These are phyloP conservation scores for Atopsyche davidsoni DNA, from an alignment of 1,140 invertebrate species.

Conservation along the genomic window DNA sequence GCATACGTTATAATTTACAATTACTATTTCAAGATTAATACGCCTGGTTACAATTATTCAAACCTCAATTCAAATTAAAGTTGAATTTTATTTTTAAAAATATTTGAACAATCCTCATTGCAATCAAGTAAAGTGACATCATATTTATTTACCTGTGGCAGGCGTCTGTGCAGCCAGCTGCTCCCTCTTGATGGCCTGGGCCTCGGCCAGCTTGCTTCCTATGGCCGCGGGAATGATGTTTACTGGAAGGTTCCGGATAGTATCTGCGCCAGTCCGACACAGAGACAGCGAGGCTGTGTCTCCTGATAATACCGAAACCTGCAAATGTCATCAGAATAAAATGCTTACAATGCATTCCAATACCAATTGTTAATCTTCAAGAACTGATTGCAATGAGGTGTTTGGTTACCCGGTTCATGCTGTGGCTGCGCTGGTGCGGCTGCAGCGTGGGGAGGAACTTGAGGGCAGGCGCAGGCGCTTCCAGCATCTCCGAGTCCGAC, in stretches of 20 bases:
- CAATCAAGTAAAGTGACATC: too few species aligned
- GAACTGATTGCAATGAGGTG: too few species aligned
- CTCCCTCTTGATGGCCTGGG: slow-evolving; percentile 23
- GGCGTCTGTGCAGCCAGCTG: too few species aligned
- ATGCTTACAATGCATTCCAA: background rate
- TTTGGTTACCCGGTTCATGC: slow-evolving; percentile 45
- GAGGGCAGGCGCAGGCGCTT: slow-evolving; percentile 67
- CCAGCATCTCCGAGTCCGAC: slow-evolving; percentile 67
- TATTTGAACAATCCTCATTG: too few species aligned
- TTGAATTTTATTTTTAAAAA: background rate
- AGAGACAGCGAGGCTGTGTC: slow-evolving; percentile 18
- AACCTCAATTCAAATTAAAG: too few species aligned
- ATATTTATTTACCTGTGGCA: too few species aligned
- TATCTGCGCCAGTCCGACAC: slow-evolving; percentile 11
- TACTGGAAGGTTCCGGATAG: slow-evolving; percentile 27
- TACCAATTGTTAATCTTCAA: background rate
- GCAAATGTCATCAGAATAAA: slow-evolving; percentile 20
- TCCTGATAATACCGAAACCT: slow-evolving; percentile 44
- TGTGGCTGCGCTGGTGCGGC: slow-evolving; percentile 44
- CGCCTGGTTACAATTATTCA: too few species aligned
- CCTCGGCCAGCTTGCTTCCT: slow-evolving; percentile 27
- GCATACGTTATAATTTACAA: too few species aligned
- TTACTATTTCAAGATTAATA: background rate
- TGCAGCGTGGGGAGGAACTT: slow-evolving; percentile 38
- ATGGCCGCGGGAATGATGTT: slow-evolving; percentile 27